A percentile compares a stretch with the other conserved stretches of the same genome.
Conservation (phyloP, 2,888 invertebrate species). For the Leptura quadrifasciata region DNA sequence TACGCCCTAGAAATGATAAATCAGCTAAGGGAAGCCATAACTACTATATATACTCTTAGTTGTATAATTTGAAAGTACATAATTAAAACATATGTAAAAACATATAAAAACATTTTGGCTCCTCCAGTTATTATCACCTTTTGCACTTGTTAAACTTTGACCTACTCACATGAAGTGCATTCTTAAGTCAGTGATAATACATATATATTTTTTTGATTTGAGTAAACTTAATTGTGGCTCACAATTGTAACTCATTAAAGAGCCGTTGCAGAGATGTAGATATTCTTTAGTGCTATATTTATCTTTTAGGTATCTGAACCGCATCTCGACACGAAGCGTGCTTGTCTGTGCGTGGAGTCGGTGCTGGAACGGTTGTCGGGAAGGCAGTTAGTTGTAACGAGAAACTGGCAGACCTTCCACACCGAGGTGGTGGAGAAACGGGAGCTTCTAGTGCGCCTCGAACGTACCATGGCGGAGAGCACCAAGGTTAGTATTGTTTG, state of each 20-base stretch:
- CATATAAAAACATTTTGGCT: too few relatives aligned
- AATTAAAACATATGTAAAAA: too few relatives aligned
- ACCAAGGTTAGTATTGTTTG: slow-evolving; percentile 76
- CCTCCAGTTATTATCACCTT: too few relatives aligned
- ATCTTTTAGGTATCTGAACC: slow-evolving; percentile 75
- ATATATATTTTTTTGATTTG: slow-evolving; percentile 22
- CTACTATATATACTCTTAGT: too few relatives aligned
- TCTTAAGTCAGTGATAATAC: neutral
- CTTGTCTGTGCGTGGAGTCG: slow-evolving; percentile 81
- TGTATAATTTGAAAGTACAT: too few relatives aligned
- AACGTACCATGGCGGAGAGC: slow-evolving; percentile 79
- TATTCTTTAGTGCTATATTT: slow-evolving; percentile 55
- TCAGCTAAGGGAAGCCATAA: too few relatives aligned
- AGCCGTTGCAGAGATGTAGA: slow-evolving; percentile 40
- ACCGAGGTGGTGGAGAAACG: slow-evolving; percentile 79
- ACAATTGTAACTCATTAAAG: slow-evolving; percentile 39
- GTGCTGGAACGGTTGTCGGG: slow-evolving; percentile 81
- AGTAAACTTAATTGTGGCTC: slow-evolving; percentile 17
- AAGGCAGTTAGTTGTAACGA: slow-evolving; percentile 80
- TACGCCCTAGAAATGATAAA: too few relatives aligned
- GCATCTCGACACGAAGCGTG: slow-evolving; percentile 81
- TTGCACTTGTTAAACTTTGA: too few relatives aligned
- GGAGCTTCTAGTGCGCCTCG: slow-evolving; percentile 74
- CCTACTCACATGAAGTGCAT: neutral
- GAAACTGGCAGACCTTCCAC: slow-evolving; percentile 84